These are phyloP conservation scores for Bradypodion ventrale DNA, from an alignment of 2,797 vertebrate genomes.

Conservation along the genomic window DNA sequence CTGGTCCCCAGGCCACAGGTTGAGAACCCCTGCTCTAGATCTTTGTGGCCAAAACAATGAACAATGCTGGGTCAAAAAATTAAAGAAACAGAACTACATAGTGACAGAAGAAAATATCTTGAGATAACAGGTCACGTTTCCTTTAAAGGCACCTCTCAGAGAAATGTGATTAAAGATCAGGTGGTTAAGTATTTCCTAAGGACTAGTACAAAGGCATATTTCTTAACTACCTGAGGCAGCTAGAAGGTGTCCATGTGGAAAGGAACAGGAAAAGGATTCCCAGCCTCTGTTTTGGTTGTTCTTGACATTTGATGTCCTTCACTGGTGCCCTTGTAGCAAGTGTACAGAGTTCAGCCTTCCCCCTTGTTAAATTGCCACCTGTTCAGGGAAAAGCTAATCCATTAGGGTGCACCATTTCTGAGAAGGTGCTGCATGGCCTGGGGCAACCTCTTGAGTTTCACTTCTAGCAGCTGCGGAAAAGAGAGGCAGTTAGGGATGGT, in stretches of 20 bases:
- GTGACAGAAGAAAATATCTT: neutral
- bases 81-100: neutral
- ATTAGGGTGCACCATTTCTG: conserved; percentile 80
- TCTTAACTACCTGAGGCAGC: conserved; percentile 4
- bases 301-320: conserved; percentile 72
- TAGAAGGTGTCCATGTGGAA: conserved; percentile 45
- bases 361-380: conserved; percentile 81
- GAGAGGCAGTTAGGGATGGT: conserved; percentile 85
- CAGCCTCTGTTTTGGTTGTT: conserved; percentile 49
- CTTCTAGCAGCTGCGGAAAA: conserved; percentile 83
- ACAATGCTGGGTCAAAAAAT: neutral
- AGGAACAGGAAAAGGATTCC: conserved; percentile 44
- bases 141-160: neutral
- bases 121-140: neutral
- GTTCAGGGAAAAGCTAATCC: conserved; percentile 85
- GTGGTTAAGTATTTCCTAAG: neutral
- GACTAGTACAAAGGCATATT: neutral
- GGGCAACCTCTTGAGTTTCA: conserved; percentile 84
- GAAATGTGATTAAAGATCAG: neutral
- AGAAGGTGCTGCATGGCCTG: conserved; percentile 79
- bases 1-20: no score
- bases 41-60: neutral
- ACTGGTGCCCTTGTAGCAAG: conserved; percentile 69
- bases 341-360: conserved; percentile 79
- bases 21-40: no score